These are phyloP conservation scores for Drosophila ananassae DNA, from an alignment of 1,140 invertebrate genomes.

Conservation along the genomic window DNA sequence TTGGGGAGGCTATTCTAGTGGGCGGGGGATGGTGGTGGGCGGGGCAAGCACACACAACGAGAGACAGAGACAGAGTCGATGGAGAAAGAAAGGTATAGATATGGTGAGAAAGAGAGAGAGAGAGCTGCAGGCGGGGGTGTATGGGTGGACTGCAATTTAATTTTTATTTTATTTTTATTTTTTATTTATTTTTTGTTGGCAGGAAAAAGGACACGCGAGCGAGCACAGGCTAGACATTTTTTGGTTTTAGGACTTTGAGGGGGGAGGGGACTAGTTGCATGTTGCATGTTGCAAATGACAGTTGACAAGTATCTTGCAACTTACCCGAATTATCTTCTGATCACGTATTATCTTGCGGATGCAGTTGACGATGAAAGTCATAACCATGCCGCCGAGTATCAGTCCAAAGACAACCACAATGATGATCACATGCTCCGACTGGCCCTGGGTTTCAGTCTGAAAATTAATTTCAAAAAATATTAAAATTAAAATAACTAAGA, in stretches of 20 bases:
- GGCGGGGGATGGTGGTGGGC: not conserved
- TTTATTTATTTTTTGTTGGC: not conserved
- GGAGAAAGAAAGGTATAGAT: not conserved
- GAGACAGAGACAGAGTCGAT: constrained; percentile 13
- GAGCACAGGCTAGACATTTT: constrained; percentile 3
- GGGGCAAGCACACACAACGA: constrained; percentile 63
- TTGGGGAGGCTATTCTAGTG: constrained; percentile 33
- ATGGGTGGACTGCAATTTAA: no score
- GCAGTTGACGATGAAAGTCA: constrained; percentile 93
- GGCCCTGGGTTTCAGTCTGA: constrained; percentile 49
- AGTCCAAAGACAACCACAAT: constrained; percentile 95
- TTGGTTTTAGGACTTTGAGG: not conserved
- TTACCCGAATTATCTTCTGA: constrained; percentile 92
- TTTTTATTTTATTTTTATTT: no score
- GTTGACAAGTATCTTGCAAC: constrained; percentile 37
- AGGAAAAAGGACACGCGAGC: no score
- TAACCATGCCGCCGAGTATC: constrained; percentile 94
- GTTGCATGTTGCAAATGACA: constrained; percentile 1
- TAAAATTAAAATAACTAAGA: constrained; percentile 10
- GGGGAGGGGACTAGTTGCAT: not conserved
- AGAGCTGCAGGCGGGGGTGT: constrained; percentile 27
- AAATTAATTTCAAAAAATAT: constrained; percentile 4
- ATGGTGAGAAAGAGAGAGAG: constrained; percentile 3
- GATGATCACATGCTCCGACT: constrained; percentile 91
- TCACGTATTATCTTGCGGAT: constrained; percentile 92